Base-by-base conservation (phyloP, 2,888 invertebrate genomes). In the Chrysina gloriosa region DNA sequence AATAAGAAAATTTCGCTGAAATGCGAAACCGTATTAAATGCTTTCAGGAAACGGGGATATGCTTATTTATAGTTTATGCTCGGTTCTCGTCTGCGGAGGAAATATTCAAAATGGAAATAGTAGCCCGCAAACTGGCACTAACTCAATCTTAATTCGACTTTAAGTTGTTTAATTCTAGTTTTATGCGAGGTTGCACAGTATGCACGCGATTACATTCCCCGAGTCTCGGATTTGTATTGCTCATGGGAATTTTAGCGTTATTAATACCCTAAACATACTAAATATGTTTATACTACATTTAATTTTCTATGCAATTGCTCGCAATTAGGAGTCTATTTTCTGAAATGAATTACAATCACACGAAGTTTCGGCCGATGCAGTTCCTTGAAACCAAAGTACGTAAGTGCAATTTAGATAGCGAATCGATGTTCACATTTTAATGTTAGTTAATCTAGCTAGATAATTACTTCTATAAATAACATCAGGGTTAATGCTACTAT, bases 111-210 rank as follows among this genome's bases (percentile, higher is more conserved):
- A 58, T 66, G 54, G 67, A 67, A 67, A 67, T 48, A 52, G 34
- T 63, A 42, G 61, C 50, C 68, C 68, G 31, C 63, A 68, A 68
- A 68, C 68, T 70, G 70, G 70, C 72, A 74, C 69, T 74, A 74
- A 72, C 68, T 74, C 74, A 73, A 74, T 74, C 73, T 71, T 74
- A 73, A 74, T 72, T 73, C 73, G 70, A 71, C 71, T 73, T 72
- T 74, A 74, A 74, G 73, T 71, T 71, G 73, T 73, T 74, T 71
- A 71, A 73, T 72, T 69, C 74, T 56, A 71, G 70, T 72, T 73
- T 70, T 71, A 70, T 73, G 73, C 73, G 29, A 70, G 69, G 70
- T 69, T 72, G 58, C 65, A 52, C 47, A 50, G 69, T 66, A 71
- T 69, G 68, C 70, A 70, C 69, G 70, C 73, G 74, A 73, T 74